These are phyloP conservation scores for Dusona sp. DNA, from an alignment of 2,888 invertebrate genomes.

Conservation along the genomic window DNA sequence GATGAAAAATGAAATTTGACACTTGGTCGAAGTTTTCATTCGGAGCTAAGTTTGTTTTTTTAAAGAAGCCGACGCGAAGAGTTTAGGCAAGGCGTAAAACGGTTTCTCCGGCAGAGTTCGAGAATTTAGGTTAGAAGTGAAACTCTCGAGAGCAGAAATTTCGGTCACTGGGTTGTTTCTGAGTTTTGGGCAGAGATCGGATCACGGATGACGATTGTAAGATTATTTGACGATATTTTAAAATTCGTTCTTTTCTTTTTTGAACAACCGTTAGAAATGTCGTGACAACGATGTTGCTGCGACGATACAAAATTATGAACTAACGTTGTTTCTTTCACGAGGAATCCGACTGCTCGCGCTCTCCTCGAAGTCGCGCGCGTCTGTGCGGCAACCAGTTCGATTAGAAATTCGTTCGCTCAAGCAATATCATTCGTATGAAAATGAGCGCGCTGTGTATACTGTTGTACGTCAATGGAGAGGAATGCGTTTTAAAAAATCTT, in stretches of 20 bases:
- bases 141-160: slow-evolving; percentile 79
- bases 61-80: neutral
- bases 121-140: slow-evolving; percentile 84
- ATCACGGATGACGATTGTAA: neutral
- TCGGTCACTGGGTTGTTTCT: slow-evolving; percentile 76
- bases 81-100: slow-evolving; percentile 37
- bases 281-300: slow-evolving; percentile 25
- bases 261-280: neutral
- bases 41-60: neutral
- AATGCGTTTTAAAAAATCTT: neutral
- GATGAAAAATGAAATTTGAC: neutral
- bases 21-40: neutral
- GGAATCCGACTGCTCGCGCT: neutral
- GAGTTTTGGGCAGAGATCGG: slow-evolving; percentile 47
- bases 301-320: slow-evolving; percentile 17
- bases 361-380: slow-evolving; percentile 21
- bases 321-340: slow-evolving; percentile 6
- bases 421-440: neutral
- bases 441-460: neutral
- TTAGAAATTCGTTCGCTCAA: slow-evolving; percentile 4
- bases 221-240: neutral
- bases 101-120: slow-evolving; percentile 45
- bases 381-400: neutral
- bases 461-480: neutral
- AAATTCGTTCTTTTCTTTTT: neutral